phyloP scores from a whole-genome alignment of 1,140 invertebrate genomes.

The Tribolium madens region DNA sequence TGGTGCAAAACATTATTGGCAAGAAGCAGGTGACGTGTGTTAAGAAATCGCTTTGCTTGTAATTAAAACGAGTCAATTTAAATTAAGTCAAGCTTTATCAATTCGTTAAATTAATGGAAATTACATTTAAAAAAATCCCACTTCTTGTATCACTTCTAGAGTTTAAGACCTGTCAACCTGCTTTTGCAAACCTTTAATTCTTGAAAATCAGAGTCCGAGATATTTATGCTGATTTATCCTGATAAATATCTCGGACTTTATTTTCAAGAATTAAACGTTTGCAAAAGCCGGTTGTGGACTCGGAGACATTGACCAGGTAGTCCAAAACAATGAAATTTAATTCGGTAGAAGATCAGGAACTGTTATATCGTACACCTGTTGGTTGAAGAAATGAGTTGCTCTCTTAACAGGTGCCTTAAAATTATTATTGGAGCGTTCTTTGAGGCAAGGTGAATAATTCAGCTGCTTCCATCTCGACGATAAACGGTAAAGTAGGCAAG shows the following conservation, averaged over 20 bases:
- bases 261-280: neutral
- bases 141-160: neutral
- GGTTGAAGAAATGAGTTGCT: neutral
- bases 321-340: conserved; percentile 7
- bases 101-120: neutral
- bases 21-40: conserved; percentile 32
- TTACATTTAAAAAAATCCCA: neutral
- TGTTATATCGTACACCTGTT: conserved; percentile 34
- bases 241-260: no score
- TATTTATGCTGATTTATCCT: no score
- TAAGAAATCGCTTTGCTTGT: neutral
- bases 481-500: neutral
- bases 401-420: conserved; percentile 16
- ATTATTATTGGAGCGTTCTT: conserved; percentile 12
- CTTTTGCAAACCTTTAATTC: no score
- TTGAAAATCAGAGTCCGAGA: no score
- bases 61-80: conserved; percentile 30
- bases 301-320: neutral
- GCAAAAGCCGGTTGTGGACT: neutral
- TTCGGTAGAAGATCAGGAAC: conserved; percentile 18
- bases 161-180: no score
- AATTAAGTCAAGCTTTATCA: neutral
- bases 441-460: conserved; percentile 21
- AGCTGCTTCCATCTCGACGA: conserved; percentile 7
- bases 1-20: conserved; percentile 20